Percentiles rank a stretch among this genome's conserved stretches.
Evolutionary conservation across 2,113 vertebrate species (phyloP).

Genomic region (Oncorhynchus mykiss): DNA sequence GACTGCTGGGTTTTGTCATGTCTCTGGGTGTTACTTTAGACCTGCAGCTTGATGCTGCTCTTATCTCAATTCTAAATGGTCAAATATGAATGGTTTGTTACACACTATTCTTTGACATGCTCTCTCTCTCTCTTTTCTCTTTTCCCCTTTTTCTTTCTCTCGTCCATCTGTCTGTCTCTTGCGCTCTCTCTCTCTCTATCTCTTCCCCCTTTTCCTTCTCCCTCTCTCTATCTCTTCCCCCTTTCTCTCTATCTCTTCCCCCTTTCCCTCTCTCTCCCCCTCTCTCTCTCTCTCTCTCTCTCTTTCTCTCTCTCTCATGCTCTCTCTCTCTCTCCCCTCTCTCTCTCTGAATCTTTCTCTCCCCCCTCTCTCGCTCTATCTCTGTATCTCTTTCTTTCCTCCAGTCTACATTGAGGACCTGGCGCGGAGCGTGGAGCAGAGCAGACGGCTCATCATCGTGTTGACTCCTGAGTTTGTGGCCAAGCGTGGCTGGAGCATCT

Average conservation of each 20-base stretch:
- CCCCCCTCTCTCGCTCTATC: conserved; percentile 10
- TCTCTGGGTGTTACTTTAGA: neutral
- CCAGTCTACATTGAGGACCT: conserved; percentile 94
- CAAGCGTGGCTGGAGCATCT: conserved; percentile 95
- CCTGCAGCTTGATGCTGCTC: neutral
- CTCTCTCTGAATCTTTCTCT: too few species aligned
- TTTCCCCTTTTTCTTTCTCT: neutral
- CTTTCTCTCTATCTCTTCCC: too few species aligned
- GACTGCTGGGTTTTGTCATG: neutral
- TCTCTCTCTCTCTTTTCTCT: neutral
- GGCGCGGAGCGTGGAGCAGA: conserved; percentile 91
- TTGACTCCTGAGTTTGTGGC: conserved; percentile 93
- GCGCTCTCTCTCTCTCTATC: neutral
- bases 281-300: conserved; percentile 35
- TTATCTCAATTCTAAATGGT: neutral
- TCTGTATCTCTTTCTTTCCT: conserved; percentile 37
- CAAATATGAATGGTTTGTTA: conserved; percentile 73
- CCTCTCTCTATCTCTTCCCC: too few species aligned
- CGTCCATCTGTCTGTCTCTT: neutral
- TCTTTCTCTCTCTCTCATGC: neutral
- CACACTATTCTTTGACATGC: neutral
- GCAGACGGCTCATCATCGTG: conserved; percentile 92
- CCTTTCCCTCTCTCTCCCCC: neutral
- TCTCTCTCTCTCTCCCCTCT: too few species aligned
- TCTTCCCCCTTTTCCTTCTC: neutral